These are phyloP conservation scores for Poeciliopsis occidentalis DNA, from an alignment of 2,113 vertebrate species.

Conservation along the genomic window DNA sequence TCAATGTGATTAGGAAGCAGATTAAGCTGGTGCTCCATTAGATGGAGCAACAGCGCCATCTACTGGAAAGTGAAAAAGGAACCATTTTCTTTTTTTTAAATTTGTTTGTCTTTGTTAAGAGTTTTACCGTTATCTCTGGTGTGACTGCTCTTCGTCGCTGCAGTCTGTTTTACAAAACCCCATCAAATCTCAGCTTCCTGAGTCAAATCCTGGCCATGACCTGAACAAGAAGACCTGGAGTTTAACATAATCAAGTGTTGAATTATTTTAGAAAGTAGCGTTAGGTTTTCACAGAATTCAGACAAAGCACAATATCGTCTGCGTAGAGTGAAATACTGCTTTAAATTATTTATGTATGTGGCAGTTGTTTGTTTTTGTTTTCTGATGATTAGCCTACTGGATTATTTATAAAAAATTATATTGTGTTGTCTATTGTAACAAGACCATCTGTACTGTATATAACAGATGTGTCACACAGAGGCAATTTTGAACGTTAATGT, in stretches of 20 bases:
- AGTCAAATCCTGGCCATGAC: slow-evolving; percentile 38
- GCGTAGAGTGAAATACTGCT: no score
- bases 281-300: no score
- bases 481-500: not conserved
- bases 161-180: slow-evolving; percentile 12
- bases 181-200: slow-evolving; percentile 42
- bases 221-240: not conserved
- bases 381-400: no score
- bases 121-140: slow-evolving; percentile 3
- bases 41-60: slow-evolving; percentile 33
- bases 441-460: not conserved
- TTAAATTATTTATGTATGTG: no score
- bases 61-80: slow-evolving; percentile 15
- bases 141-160: slow-evolving; percentile 57
- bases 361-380: no score
- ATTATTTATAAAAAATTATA: no score
- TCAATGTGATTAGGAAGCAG: no score
- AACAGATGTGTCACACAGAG: not conserved
- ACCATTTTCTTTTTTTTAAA: no score
- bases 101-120: slow-evolving; percentile 21
- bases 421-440: not conserved
- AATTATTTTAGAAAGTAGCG: not conserved
- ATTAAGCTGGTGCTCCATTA: not conserved
- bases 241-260: not conserved
- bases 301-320: no score